Evolutionary conservation across 2,797 vertebrate species (phyloP), one percentile per base, ranked within the genome.

Genomic region (Acrocephalus scirpaceus): DNA sequence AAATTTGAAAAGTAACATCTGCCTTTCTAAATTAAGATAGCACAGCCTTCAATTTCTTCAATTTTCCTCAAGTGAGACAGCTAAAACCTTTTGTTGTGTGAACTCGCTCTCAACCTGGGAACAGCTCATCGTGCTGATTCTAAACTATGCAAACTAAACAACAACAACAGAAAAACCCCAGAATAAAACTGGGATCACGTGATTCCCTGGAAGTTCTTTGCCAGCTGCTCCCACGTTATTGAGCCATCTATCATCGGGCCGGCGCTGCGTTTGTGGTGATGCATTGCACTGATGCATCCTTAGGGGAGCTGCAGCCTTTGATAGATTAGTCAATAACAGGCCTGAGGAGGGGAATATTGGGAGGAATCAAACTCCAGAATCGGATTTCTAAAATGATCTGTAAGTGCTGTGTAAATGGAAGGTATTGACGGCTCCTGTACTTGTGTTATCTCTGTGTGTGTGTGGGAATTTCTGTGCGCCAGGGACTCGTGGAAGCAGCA

Each of bases 201-300:
- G n/a, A 65, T 75, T 85, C 32, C 18, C 47, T 86, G 83, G 61
- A 86, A 92, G 58, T 78, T 95, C 56, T 92, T 92, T 97, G 86
- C 92, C 95, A 97, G 95, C 93, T 97, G 94, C 92, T 97, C 32
- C 83, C 44, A 38, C 19, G 73, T 97, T 98, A 98, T 90, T 97
- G 96, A 93, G 85, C 79, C 94, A 97, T 97, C 92, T 11, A 93
- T 98, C 97, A 96, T 56, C 71, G 27, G 66, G 80, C 54, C 92
- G 84, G 90, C 56, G 85, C 86, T 83, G 42, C 53, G 15, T 90
- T 94, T 77, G 42, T 83, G 73, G 86, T 91, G 96, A 96, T 96
- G 56, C 96, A 94, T 94, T 76, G 27, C 82, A 57, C 48, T 76
- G 86, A 65, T 95, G 86, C 44, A 78, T 93, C 93, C 36, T 96